Percentiles rank a stretch among this genome's conserved stretches.
These are phyloP conservation scores for Orchesellides sinensis DNA, from an alignment of 2,888 invertebrate species.

Conservation along the genomic window DNA sequence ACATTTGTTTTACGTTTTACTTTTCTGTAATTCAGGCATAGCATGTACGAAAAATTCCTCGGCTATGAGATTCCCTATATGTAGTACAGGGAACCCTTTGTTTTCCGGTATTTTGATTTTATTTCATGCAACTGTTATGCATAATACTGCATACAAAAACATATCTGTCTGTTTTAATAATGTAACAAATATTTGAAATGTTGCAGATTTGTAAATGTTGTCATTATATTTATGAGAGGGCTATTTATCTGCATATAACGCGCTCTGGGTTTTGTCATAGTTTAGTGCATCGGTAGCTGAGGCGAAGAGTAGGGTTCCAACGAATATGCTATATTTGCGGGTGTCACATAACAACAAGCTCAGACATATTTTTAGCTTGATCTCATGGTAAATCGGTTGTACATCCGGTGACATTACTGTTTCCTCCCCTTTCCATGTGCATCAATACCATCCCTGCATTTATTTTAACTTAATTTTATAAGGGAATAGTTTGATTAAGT, in stretches of 20 bases:
- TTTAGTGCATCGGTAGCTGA: conserved; percentile 25
- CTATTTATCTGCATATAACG: conserved; percentile 24
- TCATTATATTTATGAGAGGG: conserved; percentile 27
- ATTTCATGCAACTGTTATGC: conserved; percentile 2
- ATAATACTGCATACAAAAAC: conserved; percentile 7
- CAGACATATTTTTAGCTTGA: conserved; percentile 58
- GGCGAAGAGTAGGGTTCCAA: too few relatives aligned
- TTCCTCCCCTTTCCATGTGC: conserved; percentile 12
- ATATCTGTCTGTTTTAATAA: background rate
- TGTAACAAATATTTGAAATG: conserved; percentile 53
- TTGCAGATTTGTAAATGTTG: conserved; percentile 61
- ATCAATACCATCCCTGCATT: too few relatives aligned
- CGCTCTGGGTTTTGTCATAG: conserved; percentile 39
- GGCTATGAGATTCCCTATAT: background rate
- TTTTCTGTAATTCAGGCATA: conserved; percentile 5
- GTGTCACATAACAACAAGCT: too few relatives aligned
- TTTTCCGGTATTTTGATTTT: background rate
- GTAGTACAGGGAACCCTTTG: background rate
- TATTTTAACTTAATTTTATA: too few relatives aligned
- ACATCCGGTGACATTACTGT: conserved; percentile 54
- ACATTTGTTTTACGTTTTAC: conserved; percentile 39
- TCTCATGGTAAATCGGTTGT: conserved; percentile 62
- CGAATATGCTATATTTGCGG: too few relatives aligned
- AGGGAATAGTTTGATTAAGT: too few relatives aligned
- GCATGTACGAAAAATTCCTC: background rate